Evolutionary conservation across 2,888 invertebrate genomes (phyloP).

Genomic region (Eupithecia subfuscata): DNA sequence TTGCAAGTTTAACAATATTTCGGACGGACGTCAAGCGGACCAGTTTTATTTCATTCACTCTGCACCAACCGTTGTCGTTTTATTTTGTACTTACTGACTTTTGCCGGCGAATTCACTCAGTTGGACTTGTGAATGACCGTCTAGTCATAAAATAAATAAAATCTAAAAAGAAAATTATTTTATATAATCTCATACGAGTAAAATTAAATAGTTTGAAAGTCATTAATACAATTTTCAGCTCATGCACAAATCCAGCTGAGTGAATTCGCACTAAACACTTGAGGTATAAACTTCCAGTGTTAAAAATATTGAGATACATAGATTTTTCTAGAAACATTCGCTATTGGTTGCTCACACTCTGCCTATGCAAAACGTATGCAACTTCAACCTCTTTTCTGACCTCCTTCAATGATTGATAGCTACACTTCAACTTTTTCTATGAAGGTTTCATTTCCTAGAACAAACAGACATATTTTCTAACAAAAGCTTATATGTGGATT

Average conservation of each 20-base stretch:
- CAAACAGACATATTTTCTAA: not conserved
- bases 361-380: not conserved
- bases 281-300: not conserved
- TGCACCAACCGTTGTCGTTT: constrained; percentile 35
- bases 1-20: constrained; percentile 80
- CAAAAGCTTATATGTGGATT: not conserved
- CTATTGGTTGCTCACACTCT: not conserved
- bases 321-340: not conserved
- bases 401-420: not conserved
- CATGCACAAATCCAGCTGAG: too few species aligned
- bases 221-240: too few species aligned
- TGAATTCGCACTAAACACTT: too few species aligned
- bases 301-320: not conserved
- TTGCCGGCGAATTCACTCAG: not conserved
- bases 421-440: not conserved
- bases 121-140: not conserved
- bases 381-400: not conserved
- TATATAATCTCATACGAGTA: too few species aligned
- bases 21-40: constrained; percentile 53
- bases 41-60: constrained; percentile 40
- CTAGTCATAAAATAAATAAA: too few species aligned
- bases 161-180: too few species aligned
- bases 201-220: too few species aligned
- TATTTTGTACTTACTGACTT: constrained; percentile 35
- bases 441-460: not conserved